Percentiles rank a stretch among this genome's conserved stretches.
Evolutionary conservation across 2,888 invertebrate species (phyloP).

Genomic region (Parascotia fuliginaria): DNA sequence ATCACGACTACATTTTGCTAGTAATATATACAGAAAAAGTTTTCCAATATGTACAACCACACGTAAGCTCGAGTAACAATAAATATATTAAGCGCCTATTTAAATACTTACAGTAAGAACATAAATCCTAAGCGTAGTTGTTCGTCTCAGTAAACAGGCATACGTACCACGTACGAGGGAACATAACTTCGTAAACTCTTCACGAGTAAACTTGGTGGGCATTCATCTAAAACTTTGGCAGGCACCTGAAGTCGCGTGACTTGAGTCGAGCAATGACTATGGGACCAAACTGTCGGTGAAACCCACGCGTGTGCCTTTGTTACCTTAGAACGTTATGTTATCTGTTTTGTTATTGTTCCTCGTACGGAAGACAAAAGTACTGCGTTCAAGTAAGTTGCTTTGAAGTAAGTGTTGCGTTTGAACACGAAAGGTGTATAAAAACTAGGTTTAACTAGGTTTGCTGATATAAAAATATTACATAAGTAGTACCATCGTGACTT

Average conservation of each 20-base stretch:
- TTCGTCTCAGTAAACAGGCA: slow-evolving; percentile 26
- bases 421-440: slow-evolving; percentile 1
- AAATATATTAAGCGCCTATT: too few species aligned
- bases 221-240: slow-evolving; percentile 77
- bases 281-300: slow-evolving; percentile 32
- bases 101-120: neutral
- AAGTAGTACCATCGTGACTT: too few species aligned
- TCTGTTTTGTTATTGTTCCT: slow-evolving; percentile 31
- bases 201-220: slow-evolving; percentile 66
- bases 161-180: slow-evolving; percentile 50
- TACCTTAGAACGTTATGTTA: slow-evolving; percentile 25
- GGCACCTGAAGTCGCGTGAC: slow-evolving; percentile 65
- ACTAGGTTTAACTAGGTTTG: neutral
- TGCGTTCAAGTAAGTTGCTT: slow-evolving; percentile 11
- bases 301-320: slow-evolving; percentile 18
- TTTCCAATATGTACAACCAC: too few species aligned
- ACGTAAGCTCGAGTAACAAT: too few species aligned
- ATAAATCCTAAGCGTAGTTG: slow-evolving; percentile 56
- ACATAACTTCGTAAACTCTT: slow-evolving; percentile 65
- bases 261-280: slow-evolving; percentile 40
- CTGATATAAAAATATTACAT: too few species aligned
- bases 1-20: too few species aligned
- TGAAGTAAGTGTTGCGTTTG: neutral
- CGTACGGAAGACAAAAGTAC: slow-evolving; percentile 11
- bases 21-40: too few species aligned